phyloP scores from a whole-genome alignment of 1,140 invertebrate genomes.

The Drosophila truncata region DNA sequence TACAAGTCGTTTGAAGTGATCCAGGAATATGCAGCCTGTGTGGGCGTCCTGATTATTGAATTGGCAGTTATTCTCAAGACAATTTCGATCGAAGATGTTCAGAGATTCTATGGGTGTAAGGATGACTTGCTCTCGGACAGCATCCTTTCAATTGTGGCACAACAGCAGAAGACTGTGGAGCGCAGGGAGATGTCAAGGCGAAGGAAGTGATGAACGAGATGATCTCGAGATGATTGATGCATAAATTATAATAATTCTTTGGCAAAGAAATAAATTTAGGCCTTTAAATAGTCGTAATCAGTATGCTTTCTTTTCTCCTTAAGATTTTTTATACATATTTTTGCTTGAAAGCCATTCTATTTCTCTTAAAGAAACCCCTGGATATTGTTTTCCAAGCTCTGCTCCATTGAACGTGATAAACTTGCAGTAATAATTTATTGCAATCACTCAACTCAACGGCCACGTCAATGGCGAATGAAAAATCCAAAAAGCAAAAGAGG shows the following conservation, averaged over 20 bases:
- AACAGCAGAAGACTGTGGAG: not conserved
- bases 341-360: not conserved
- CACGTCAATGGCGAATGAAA: constrained; percentile 43
- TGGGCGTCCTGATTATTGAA: constrained; percentile 1
- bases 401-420: constrained; percentile 61
- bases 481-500: constrained; percentile 15
- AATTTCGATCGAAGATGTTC: constrained; percentile 22
- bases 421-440: constrained; percentile 75
- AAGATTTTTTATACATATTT: not conserved
- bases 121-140: constrained; percentile 16
- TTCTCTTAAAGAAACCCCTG: constrained; percentile 11
- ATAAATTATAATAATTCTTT: not conserved
- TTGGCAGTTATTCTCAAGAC: not conserved
- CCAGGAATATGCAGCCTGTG: not conserved
- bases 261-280: not conserved
- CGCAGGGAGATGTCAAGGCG: not conserved
- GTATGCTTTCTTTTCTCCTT: not conserved
- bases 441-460: constrained; percentile 76
- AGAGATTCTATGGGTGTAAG: constrained; percentile 9
- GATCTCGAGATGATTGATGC: no score
- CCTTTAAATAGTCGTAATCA: not conserved
- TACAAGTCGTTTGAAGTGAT: not conserved
- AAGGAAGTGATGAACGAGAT: not conserved
- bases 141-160: constrained; percentile 1
- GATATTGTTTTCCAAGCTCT: constrained; percentile 18